Conservation (phyloP, 2,797 vertebrate genomes). For the Anguilla pacifica region DNA sequence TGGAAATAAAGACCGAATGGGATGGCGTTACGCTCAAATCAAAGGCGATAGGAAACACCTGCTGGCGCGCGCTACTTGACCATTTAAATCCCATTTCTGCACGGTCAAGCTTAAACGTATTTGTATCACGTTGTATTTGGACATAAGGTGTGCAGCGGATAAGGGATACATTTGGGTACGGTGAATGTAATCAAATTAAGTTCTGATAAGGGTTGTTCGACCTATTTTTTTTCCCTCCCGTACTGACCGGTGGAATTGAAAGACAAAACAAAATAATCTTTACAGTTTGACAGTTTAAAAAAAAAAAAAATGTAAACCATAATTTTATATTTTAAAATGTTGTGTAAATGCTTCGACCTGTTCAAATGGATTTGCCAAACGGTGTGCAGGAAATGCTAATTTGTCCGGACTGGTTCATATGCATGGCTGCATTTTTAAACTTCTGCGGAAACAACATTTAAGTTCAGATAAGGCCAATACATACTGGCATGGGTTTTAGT, state of each 20-base stretch:
- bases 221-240: background rate
- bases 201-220: background rate
- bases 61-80: background rate
- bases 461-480: background rate
- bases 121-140: background rate
- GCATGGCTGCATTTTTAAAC: background rate
- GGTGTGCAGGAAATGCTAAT: background rate
- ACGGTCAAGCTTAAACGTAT: background rate
- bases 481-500: background rate
- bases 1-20: background rate
- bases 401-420: background rate
- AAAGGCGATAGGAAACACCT: slow-evolving; percentile 6
- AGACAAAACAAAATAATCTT: background rate
- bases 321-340: background rate
- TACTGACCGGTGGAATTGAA: background rate
- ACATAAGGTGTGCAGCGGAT: background rate
- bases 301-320: background rate
- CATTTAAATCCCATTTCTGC: background rate
- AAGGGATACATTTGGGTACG: background rate
- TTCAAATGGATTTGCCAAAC: background rate
- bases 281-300: background rate
- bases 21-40: background rate
- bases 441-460: background rate
- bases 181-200: background rate
- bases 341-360: background rate